Evolutionary conservation across 2,113 vertebrate species (phyloP).

Genomic region (Typhlomys cinereus): DNA sequence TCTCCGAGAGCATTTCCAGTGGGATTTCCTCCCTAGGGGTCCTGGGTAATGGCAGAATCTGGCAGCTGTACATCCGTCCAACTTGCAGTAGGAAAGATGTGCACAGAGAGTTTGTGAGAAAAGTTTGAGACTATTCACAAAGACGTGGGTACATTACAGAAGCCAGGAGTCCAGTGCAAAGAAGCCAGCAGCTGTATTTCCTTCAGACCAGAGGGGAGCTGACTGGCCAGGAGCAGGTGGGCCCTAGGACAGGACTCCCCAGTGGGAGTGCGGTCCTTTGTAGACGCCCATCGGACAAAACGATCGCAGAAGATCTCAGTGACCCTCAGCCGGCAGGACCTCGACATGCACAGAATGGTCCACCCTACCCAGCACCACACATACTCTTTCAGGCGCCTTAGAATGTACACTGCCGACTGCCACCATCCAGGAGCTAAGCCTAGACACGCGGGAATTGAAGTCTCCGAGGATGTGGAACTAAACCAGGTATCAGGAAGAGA

Average conservation of each 20-base stretch:
- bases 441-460: too few relatives aligned
- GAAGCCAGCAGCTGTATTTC: too few relatives aligned
- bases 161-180: not conserved
- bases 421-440: not conserved
- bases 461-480: too few relatives aligned
- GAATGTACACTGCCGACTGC: too few relatives aligned
- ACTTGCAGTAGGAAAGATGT: not conserved
- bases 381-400: too few relatives aligned
- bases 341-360: rapidly evolving
- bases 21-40: not conserved
- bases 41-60: not conserved
- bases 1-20: not conserved
- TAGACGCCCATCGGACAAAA: not conserved
- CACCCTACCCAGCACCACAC: not conserved
- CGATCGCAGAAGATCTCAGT: not conserved
- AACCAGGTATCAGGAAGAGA: not conserved
- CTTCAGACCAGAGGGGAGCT: not conserved
- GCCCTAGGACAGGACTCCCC: not conserved
- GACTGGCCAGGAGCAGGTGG: too few relatives aligned
- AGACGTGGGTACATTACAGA: not conserved
- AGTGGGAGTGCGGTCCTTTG: not conserved
- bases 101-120: not conserved
- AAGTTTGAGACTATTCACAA: not conserved
- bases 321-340: too few relatives aligned
- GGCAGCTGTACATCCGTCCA: not conserved